phyloP scores from a whole-genome alignment of 2,113 vertebrate species.

The Chaenogobius annularis region DNA sequence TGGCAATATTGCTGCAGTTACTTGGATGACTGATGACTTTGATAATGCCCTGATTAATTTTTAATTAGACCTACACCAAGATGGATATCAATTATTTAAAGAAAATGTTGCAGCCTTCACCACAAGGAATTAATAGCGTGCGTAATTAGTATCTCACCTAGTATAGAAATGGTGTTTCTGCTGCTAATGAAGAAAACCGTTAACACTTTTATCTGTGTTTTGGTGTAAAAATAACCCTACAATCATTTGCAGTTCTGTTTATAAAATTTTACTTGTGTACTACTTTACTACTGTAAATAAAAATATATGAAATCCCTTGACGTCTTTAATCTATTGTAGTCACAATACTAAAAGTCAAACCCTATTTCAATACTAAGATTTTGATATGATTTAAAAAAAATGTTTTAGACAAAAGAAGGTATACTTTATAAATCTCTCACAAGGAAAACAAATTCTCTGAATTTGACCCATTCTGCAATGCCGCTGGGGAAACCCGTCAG shows the following conservation, averaged over 20 bases:
- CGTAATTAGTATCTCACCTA: slow-evolving; percentile 6
- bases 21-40: slow-evolving; percentile 46
- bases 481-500: too few relatives aligned
- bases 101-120: slow-evolving; percentile 29
- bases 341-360: too few relatives aligned
- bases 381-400: too few relatives aligned
- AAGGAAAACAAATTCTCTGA: too few relatives aligned
- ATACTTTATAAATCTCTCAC: too few relatives aligned
- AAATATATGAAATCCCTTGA: not conserved
- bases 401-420: too few relatives aligned
- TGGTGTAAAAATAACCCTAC: not conserved
- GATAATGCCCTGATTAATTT: slow-evolving; percentile 48
- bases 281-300: not conserved
- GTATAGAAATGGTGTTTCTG: slow-evolving; percentile 7
- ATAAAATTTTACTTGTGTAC: not conserved
- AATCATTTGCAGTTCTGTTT: not conserved
- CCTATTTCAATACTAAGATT: too few relatives aligned
- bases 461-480: too few relatives aligned
- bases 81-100: slow-evolving; percentile 37
- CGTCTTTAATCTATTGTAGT: too few relatives aligned
- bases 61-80: slow-evolving; percentile 54
- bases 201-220: slow-evolving; percentile 12
- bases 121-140: slow-evolving; percentile 19
- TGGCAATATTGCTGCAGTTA: slow-evolving; percentile 33
- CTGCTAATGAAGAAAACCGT: not conserved